phyloP scores from a whole-genome alignment of 2,113 vertebrate species.

The Ceuthmochares aereus region DNA sequence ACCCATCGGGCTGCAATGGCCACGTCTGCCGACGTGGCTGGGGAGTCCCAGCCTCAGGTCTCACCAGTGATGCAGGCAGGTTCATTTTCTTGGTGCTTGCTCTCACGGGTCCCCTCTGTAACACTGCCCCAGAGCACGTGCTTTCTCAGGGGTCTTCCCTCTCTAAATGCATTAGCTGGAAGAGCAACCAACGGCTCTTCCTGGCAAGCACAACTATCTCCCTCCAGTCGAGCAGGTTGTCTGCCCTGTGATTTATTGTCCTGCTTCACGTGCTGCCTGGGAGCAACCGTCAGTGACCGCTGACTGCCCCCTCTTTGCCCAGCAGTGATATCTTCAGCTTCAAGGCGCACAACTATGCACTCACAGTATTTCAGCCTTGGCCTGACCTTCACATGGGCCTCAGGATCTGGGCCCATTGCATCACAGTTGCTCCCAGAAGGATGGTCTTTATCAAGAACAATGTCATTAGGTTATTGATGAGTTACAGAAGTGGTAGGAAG shows the following conservation, averaged over 20 bases:
- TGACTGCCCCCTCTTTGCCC: not conserved
- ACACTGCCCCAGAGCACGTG: not conserved
- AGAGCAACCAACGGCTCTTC: not conserved
- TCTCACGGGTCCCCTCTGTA: not conserved
- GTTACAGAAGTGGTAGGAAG: not conserved
- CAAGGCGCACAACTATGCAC: not conserved
- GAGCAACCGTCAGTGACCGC: not conserved
- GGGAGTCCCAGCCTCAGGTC: not conserved
- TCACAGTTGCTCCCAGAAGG: not conserved
- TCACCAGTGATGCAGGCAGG: rapidly evolving
- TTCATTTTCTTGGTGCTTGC: not conserved
- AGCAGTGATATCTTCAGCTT: not conserved
- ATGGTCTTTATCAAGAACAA: not conserved
- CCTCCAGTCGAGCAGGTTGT: not conserved
- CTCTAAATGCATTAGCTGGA: not conserved
- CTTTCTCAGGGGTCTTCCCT: not conserved
- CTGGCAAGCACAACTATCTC: not conserved
- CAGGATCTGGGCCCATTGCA: not conserved
- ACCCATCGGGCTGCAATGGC: not conserved
- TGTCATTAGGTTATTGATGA: not conserved
- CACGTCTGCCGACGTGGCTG: not conserved
- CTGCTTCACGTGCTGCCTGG: not conserved
- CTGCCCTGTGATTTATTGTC: not conserved
- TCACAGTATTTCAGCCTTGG: not conserved
- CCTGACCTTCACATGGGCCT: slow-evolving; percentile 14